Evolutionary conservation across 2,888 invertebrate species (phyloP).

Genomic region (Eupithecia tripunctaria): DNA sequence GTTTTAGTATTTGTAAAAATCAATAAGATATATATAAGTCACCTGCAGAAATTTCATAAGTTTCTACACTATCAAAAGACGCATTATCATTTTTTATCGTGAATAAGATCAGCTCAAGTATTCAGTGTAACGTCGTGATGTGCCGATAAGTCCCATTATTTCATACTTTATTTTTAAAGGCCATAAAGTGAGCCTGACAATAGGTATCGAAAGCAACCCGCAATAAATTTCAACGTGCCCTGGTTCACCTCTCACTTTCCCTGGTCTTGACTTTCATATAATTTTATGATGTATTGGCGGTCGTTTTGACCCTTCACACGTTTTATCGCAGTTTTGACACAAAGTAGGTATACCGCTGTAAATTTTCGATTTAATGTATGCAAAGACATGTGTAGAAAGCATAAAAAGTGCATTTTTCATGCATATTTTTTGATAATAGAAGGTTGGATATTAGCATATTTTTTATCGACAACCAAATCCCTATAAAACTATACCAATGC

Average conservation of each 20-base stretch:
- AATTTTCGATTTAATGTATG: constrained; percentile 68
- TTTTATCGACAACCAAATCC: background rate
- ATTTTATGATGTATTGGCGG: constrained; percentile 82
- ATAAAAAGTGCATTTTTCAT: constrained; percentile 52
- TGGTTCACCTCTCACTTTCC: constrained; percentile 79
- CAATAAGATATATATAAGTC: background rate
- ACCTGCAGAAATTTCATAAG: background rate
- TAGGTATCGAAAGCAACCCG: constrained; percentile 81
- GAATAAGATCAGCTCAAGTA: background rate
- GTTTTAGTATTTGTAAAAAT: background rate
- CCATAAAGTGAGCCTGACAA: constrained; percentile 75
- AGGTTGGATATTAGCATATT: background rate
- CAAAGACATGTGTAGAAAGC: constrained; percentile 61
- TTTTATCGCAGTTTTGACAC: constrained; percentile 73
- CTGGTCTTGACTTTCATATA: constrained; percentile 84
- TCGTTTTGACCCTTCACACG: constrained; percentile 81
- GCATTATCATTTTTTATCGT: constrained; percentile 1
- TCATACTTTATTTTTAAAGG: constrained; percentile 72
- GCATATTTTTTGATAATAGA: constrained; percentile 20
- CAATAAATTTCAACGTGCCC: constrained; percentile 75
- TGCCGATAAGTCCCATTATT: constrained; percentile 63
- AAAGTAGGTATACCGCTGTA: constrained; percentile 56
- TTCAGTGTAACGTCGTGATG: constrained; percentile 40
- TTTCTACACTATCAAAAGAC: background rate
- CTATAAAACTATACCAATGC: background rate